phyloP scores from a whole-genome alignment of 2,888 invertebrate species.

The Hipparchia semele region DNA sequence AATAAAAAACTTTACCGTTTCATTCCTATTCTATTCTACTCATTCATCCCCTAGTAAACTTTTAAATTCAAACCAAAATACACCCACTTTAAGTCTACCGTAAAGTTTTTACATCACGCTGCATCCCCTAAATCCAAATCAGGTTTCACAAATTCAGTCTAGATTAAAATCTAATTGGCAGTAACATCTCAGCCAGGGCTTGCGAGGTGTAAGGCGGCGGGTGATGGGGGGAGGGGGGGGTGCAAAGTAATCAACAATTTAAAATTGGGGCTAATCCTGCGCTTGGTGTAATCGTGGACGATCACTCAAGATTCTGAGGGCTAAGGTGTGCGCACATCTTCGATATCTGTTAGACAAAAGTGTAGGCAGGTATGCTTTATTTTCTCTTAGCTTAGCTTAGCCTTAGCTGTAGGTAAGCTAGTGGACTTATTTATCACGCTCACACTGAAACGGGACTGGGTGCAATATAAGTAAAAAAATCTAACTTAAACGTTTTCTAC shows the following conservation, averaged over 20 bases:
- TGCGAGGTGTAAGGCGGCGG: background rate
- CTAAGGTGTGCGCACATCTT: constrained; percentile 18
- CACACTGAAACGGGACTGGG: too few species aligned
- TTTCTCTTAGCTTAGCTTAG: too few species aligned
- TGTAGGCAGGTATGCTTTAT: too few species aligned
- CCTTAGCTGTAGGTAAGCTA: too few species aligned
- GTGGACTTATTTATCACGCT: too few species aligned
- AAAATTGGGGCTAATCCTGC: constrained; percentile 78
- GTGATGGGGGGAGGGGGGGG: constrained; percentile 12
- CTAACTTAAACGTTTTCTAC: too few species aligned
- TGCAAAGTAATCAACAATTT: constrained; percentile 77
- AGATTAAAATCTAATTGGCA: constrained; percentile 14
- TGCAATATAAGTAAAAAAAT: too few species aligned
- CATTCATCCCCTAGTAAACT: too few species aligned
- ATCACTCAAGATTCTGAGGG: constrained; percentile 59
- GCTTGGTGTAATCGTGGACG: constrained; percentile 62
- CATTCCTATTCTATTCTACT: too few species aligned
- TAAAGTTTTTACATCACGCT: background rate
- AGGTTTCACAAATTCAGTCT: constrained; percentile 5
- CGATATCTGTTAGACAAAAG: constrained; percentile 6
- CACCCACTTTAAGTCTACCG: too few species aligned
- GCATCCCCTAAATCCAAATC: constrained; percentile 6
- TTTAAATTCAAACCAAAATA: too few species aligned
- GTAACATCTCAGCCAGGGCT: constrained; percentile 23
- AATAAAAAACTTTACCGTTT: too few species aligned